These are phyloP conservation scores for Silurus aristotelis DNA, from an alignment of 2,797 vertebrate genomes.

Conservation along the genomic window DNA sequence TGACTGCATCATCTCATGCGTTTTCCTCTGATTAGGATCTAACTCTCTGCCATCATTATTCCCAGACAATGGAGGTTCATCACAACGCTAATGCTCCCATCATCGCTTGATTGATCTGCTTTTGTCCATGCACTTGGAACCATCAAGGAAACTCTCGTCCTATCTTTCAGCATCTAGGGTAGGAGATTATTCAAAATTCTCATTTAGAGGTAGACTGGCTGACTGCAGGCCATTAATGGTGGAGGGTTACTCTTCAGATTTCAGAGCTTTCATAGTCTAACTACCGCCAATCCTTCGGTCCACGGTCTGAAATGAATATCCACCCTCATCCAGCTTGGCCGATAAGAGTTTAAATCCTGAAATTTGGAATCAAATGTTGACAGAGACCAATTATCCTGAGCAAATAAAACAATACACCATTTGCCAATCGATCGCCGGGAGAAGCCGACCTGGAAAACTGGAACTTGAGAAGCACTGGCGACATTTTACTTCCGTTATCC, in stretches of 20 bases:
- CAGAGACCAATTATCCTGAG: not conserved
- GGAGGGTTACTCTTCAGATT: constrained; percentile 6
- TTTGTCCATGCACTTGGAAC: constrained; percentile 32
- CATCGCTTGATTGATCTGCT: constrained; percentile 47
- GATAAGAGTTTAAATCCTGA: not conserved
- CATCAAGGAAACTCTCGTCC: constrained; percentile 21
- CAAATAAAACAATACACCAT: constrained; percentile 10
- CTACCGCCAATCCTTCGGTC: not conserved
- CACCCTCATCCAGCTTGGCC: not conserved
- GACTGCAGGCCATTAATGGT: constrained; percentile 8
- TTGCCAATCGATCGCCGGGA: not conserved
- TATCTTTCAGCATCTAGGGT: constrained; percentile 35
- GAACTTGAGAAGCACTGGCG: constrained; percentile 16
- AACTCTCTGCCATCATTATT: constrained; percentile 40
- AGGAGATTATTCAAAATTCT: constrained; percentile 30
- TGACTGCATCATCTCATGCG: constrained; percentile 24
- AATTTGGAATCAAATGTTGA: not conserved
- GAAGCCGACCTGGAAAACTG: not conserved
- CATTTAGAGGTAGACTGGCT: constrained; percentile 26
- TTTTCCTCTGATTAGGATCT: constrained; percentile 46
- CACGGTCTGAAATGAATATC: not conserved
- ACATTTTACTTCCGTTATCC: not conserved
- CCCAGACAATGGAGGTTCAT: constrained; percentile 52
- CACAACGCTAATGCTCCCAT: constrained; percentile 46
- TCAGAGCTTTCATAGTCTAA: constrained; percentile 14